phyloP scores from a whole-genome alignment of 1,140 invertebrate species.

The Drosophila parabipectinata region DNA sequence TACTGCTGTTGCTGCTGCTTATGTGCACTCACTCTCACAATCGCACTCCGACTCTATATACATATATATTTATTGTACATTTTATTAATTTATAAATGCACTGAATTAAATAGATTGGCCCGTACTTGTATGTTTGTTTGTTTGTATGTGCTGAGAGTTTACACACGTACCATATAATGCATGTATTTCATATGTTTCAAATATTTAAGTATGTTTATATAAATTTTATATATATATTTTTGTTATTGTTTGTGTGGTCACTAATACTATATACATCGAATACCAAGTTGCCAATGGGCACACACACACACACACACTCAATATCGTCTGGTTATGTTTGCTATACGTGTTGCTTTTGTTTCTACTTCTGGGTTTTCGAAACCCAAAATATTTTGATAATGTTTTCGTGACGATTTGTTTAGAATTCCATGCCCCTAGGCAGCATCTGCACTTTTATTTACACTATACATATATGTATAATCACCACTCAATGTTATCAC shows the following conservation, averaged over 20 bases:
- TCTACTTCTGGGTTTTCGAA: conserved; percentile 39
- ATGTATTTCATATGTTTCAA: conserved; percentile 10
- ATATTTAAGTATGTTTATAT: background rate
- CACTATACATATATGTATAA: no score
- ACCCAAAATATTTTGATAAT: conserved; percentile 51
- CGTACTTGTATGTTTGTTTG: conserved; percentile 9
- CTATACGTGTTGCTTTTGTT: conserved; percentile 47
- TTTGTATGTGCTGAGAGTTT: conserved; percentile 31
- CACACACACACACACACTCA: conserved; percentile 42
- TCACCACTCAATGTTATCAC: conserved; percentile 25
- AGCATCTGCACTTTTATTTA: conserved; percentile 2
- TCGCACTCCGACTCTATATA: conserved; percentile 16
- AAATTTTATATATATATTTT: conserved; percentile 2
- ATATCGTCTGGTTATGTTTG: conserved; percentile 33
- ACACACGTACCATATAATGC: conserved; percentile 43
- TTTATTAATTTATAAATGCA: conserved; percentile 58
- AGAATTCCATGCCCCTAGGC: conserved; percentile 2
- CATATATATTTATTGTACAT: conserved; percentile 36
- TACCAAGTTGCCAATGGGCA: conserved; percentile 3
- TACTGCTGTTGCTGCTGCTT: conserved; percentile 1
- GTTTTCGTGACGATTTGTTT: conserved; percentile 32
- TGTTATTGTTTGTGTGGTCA: conserved; percentile 25
- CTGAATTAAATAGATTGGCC: conserved; percentile 47
- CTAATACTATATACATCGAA: conserved; percentile 30
- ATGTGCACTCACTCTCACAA: conserved; percentile 33